Percentiles rank a stretch among this genome's conserved stretches.
phyloP scores from a whole-genome alignment of 2,113 vertebrate species.

The Centrocercus urophasianus region DNA sequence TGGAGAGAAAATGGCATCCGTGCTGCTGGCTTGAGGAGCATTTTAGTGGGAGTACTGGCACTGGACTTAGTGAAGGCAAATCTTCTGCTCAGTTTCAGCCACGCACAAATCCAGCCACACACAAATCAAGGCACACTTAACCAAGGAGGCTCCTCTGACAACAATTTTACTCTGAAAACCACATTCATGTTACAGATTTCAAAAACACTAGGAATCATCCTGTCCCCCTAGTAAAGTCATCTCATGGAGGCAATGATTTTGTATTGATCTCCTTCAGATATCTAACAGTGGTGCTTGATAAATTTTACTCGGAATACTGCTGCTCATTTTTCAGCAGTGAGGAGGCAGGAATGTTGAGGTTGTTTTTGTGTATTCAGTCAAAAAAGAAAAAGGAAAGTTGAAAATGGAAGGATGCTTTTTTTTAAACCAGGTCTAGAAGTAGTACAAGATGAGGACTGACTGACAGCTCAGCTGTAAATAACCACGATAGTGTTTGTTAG shows the following conservation, averaged over 20 bases:
- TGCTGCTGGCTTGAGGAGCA: not conserved
- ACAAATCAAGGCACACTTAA: not conserved
- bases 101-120: rapidly evolving
- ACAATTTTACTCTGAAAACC: not conserved
- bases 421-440: not conserved
- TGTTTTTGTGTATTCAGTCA: not conserved
- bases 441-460: not conserved
- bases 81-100: not conserved
- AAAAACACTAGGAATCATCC: not conserved
- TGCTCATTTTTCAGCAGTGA: not conserved
- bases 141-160: not conserved
- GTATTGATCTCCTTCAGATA: not conserved
- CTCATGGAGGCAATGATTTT: not conserved
- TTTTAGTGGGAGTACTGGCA: not conserved
- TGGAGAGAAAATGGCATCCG: not conserved
- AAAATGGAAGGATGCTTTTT: not conserved
- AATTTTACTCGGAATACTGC: not conserved
- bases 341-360: not conserved
- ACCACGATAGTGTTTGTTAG: not conserved
- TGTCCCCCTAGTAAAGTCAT: not conserved
- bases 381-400: not conserved
- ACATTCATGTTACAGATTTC: not conserved
- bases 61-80: not conserved
- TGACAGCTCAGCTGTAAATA: not conserved
- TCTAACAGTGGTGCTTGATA: not conserved